phyloP scores from a whole-genome alignment of 2,888 invertebrate species.

The Serrognathus titanus region DNA sequence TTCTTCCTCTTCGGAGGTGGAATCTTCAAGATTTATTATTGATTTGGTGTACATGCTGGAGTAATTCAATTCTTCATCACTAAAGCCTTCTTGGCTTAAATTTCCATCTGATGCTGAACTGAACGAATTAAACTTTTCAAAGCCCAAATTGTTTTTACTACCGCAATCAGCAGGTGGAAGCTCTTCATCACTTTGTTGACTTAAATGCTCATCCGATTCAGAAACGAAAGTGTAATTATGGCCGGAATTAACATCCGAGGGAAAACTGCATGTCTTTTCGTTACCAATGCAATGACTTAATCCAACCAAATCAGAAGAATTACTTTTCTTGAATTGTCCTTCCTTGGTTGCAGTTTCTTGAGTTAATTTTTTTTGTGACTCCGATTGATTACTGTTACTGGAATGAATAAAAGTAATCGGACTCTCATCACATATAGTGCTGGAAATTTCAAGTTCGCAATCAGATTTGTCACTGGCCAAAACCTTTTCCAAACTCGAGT shows the following conservation, averaged over 20 bases:
- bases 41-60: conserved; percentile 48
- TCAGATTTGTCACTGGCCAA: too few species aligned
- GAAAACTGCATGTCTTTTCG: too few species aligned
- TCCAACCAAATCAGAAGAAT: neutral
- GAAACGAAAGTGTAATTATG: too few species aligned
- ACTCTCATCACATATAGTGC: too few species aligned
- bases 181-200: too few species aligned
- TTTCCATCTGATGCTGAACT: conserved; percentile 4
- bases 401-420: neutral
- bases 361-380: neutral
- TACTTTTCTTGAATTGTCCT: neutral
- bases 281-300: neutral
- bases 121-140: neutral
- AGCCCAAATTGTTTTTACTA: too few species aligned
- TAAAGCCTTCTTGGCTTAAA: conserved; percentile 38
- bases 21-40: neutral
- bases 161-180: too few species aligned
- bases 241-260: too few species aligned
- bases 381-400: neutral
- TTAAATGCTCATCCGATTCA: too few species aligned
- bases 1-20: neutral
- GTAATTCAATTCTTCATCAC: conserved; percentile 64
- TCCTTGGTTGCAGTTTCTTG: neutral
- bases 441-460: too few species aligned
- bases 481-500: too few species aligned